Evolutionary conservation across 2,888 invertebrate species (phyloP).

Genomic region (Polietes domitor): DNA sequence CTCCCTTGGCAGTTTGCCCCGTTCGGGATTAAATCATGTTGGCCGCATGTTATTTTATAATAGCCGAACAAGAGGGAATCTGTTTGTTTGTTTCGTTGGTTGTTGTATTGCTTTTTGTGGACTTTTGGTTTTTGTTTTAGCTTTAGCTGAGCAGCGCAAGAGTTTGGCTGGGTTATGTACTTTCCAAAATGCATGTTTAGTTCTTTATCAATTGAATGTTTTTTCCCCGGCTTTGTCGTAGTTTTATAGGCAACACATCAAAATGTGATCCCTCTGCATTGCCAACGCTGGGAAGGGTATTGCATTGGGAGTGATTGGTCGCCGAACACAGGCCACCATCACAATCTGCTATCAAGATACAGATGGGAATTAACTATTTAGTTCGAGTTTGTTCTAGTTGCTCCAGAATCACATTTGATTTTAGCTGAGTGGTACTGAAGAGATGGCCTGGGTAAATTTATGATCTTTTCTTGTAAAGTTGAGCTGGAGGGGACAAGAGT

Average conservation of each 20-base stretch:
- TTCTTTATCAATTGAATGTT: constrained; percentile 33
- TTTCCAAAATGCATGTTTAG: constrained; percentile 40
- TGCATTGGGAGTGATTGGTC: neutral
- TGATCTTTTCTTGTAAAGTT: no score
- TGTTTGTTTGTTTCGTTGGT: constrained; percentile 23
- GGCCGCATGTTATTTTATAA: constrained; percentile 30
- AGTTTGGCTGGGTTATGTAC: constrained; percentile 30
- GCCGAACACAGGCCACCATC: no score
- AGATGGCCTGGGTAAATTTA: no score
- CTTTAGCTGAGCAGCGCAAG: constrained; percentile 13
- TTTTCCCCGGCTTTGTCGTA: constrained; percentile 1
- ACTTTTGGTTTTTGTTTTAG: neutral
- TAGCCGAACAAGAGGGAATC: constrained; percentile 38
- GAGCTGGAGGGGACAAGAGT: no score
- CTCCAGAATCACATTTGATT: no score
- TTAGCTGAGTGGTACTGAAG: no score
- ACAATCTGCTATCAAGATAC: no score
- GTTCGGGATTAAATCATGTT: constrained; percentile 33
- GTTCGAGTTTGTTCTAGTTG: no score
- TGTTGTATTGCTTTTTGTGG: constrained; percentile 5
- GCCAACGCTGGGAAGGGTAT: neutral
- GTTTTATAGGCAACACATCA: constrained; percentile 34
- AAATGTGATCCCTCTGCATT: constrained; percentile 17
- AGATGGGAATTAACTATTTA: no score
- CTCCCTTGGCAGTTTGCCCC: constrained; percentile 33